These are phyloP conservation scores for Ammodytes marinus DNA, from an alignment of 2,113 vertebrate genomes.

Conservation along the genomic window DNA sequence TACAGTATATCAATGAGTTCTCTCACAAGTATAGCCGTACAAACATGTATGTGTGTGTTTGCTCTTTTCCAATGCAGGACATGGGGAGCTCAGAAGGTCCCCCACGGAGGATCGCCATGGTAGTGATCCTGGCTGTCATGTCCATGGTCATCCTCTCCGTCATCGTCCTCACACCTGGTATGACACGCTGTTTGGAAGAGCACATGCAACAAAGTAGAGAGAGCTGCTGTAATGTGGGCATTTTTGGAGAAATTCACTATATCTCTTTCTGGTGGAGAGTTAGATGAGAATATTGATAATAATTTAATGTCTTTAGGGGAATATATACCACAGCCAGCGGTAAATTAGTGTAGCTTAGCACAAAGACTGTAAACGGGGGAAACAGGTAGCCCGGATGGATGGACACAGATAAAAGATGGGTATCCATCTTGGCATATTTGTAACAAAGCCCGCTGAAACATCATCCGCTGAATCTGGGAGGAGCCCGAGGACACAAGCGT, in stretches of 20 bases:
- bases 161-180: conserved; percentile 86
- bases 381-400: background rate
- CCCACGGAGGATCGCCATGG: conserved; percentile 86
- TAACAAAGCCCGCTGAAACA: background rate
- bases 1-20: too few species aligned
- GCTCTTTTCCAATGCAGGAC: conserved; percentile 75
- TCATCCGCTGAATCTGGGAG: conserved; percentile 53
- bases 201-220: conserved; percentile 10
- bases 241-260: background rate
- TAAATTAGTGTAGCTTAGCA: background rate
- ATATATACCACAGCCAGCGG: background rate
- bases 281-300: background rate
- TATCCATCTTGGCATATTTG: background rate
- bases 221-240: background rate
- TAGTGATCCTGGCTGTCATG: conserved; percentile 87
- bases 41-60: conserved; percentile 1
- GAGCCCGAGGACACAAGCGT: conserved; percentile 19
- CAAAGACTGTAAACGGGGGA: background rate
- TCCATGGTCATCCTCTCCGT: conserved; percentile 86
- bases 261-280: background rate
- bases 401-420: too few species aligned
- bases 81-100: conserved; percentile 81
- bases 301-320: background rate
- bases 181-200: conserved; percentile 37
- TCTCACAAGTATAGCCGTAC: too few species aligned